Conservation (phyloP, 2,113 vertebrate species). For the Pogonocichla stellata region DNA sequence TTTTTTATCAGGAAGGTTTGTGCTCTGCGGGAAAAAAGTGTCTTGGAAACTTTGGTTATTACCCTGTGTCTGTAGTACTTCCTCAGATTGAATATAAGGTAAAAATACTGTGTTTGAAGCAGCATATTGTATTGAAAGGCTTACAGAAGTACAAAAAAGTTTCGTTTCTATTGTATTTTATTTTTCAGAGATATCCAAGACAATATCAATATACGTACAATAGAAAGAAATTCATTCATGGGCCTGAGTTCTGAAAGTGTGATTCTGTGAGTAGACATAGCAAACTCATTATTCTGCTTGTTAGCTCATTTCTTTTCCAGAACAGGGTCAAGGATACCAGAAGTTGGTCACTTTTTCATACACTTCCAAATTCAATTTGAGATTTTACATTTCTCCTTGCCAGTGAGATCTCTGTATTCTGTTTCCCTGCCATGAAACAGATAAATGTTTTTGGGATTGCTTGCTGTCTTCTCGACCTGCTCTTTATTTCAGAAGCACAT, state of each 20-base stretch:
- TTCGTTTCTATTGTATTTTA: constrained; percentile 18
- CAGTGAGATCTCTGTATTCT: background rate
- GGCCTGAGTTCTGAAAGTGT: constrained; percentile 78
- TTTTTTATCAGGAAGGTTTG: background rate
- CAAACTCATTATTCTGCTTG: background rate
- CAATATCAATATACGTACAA: constrained; percentile 78
- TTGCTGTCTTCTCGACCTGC: background rate
- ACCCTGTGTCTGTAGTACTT: background rate
- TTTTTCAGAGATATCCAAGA: constrained; percentile 83
- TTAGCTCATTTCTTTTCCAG: constrained; percentile 52
- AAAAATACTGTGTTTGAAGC: background rate
- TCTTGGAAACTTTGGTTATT: background rate
- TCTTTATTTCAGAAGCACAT: constrained; percentile 54
- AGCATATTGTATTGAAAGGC: background rate
- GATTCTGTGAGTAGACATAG: constrained; percentile 75
- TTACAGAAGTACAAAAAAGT: background rate
- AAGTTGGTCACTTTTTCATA: background rate
- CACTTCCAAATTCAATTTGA: background rate
- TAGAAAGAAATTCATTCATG: constrained; percentile 77
- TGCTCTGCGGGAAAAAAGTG: background rate
- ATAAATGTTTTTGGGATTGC: background rate
- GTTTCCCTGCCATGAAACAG: background rate
- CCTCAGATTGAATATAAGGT: background rate
- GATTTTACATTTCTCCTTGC: background rate
- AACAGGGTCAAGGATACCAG: background rate